Base-by-base conservation (phyloP, 2,797 vertebrate genomes). In the Ciconia nigra region DNA sequence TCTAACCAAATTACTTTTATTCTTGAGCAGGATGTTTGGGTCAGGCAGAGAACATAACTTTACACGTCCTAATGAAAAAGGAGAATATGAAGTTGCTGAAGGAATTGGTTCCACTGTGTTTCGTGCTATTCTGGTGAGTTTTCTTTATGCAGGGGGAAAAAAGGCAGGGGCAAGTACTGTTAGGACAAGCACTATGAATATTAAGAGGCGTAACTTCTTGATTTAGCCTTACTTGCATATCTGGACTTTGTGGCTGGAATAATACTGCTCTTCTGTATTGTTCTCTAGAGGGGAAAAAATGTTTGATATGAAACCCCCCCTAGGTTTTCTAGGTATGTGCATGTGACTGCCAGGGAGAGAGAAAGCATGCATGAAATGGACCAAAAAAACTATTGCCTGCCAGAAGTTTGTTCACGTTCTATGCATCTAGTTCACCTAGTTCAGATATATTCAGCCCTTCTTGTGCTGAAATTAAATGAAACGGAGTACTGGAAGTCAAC, bases 101-200 rank as follows among this genome's bases (percentile, higher is more conserved):
- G 99, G 99, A 95, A 99, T 99, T 98, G 99, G 99, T 93, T 99
- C 99, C 65, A 99, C 99, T 42, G 99, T 99, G 89, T 99, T 99
- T 97, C 98, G 99, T 97, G 99, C 99, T 92, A 99, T 99, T 97
- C 97, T 99, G 99, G 99, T 99, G 90, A 98, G 99, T 98, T 94
- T 80, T 73, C 35, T 37, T 26, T 37, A 17, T 26, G 58, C 24
- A 59, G 58, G 35, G 20, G 54, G 24, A 59, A 59, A 37, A 59
- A 37, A 59, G 35, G 24, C 25, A 46, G 42, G 41, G 35, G 31
- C 57, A 66, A 33, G 15, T 41, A 12, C 31, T 92, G 42, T 63
- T 55, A 65, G 71, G 20, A 69, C 20, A 83, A 89, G 52, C 21
- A 8, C 35, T 66, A 0, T 11, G 51, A 69, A 20, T 52, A 20